Evolutionary conservation across 2,888 invertebrate genomes (phyloP), one percentile per base, ranked within the genome.

Genomic region (Coecobrya sp.): DNA sequence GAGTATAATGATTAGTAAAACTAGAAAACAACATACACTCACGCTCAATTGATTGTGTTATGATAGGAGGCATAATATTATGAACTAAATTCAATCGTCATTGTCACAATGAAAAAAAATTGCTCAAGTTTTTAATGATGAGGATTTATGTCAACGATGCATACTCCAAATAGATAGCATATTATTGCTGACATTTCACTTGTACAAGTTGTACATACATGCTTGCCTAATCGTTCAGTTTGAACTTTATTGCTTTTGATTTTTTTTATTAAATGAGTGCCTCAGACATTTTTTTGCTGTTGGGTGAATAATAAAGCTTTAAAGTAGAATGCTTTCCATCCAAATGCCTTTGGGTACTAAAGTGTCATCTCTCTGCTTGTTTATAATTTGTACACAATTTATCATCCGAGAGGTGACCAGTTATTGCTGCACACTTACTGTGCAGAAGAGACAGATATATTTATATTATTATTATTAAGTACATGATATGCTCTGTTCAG

Each of bases 121-220:
- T 27, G 30, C 27, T 27, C 27, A 65, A 65, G 27, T 65, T 27
- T 27, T 13, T 27, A 30, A 13, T 30, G 16, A 27, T 11, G 16
- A 65, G 65, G 65, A 65, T 65, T 65, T 65, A 30, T 65, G 65
- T 65, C 65, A 65, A 30, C 65, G 30, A 27, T 30, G 65, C 27
- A n/a, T 27, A 65, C 30, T 65, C 65, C 65, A 65, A 65, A 65
- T 65, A 65, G 65, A 65, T 65, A 65, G 10, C 22, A 62, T 3
- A 25, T 10, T 25, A 65, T 13, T 30, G 27, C 27, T 1, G 65
- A 65, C 27, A 65, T 16, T 65, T 65, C 30, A 19, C 22, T 49
- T 22, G 62, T 16, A 30, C 30, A n/a, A n/a, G n/a, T 30, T 65
- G 65, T 27, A 30, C 19, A 10, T 49, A 62, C 22, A 22, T 13